These are phyloP conservation scores for Erannis defoliaria DNA, from an alignment of 2,888 invertebrate genomes.

Conservation along the genomic window DNA sequence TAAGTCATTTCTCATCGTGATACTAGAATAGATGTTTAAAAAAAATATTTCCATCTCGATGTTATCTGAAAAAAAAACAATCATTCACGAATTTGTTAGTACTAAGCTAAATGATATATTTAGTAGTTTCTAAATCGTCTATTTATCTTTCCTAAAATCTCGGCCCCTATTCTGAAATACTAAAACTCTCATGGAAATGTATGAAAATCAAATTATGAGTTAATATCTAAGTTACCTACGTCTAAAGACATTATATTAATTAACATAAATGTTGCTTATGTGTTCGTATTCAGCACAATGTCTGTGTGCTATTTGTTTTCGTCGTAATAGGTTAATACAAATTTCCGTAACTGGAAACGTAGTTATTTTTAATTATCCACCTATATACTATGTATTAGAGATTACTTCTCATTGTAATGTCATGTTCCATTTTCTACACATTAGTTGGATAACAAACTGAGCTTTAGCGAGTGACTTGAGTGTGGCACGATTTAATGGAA, in stretches of 20 bases:
- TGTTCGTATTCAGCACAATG: slow-evolving; percentile 38
- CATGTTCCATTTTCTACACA: too few relatives aligned
- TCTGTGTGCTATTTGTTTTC: slow-evolving; percentile 26
- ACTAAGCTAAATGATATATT: slow-evolving; percentile 62
- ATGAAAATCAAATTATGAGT: slow-evolving; percentile 32
- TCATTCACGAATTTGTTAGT: slow-evolving; percentile 78
- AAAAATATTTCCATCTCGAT: slow-evolving; percentile 59
- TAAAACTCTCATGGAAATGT: slow-evolving; percentile 17
- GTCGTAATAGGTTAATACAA: slow-evolving; percentile 34
- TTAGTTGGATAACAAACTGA: too few relatives aligned
- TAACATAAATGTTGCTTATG: slow-evolving; percentile 31
- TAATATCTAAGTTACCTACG: slow-evolving; percentile 37
- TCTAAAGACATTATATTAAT: slow-evolving; percentile 36
- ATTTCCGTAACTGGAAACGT: slow-evolving; percentile 8
- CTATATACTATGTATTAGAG: too few relatives aligned
- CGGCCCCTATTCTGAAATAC: slow-evolving; percentile 20
- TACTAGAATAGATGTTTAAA: slow-evolving; percentile 76
- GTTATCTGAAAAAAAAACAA: slow-evolving; percentile 65
- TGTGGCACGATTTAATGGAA: too few relatives aligned
- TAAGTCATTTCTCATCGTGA: slow-evolving; percentile 76
- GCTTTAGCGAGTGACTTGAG: too few relatives aligned
- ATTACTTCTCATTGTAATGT: too few relatives aligned
- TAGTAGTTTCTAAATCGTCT: slow-evolving; percentile 36
- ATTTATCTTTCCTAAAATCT: slow-evolving; percentile 23
- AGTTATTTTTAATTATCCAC: too few relatives aligned